A percentile compares a stretch with the other conserved stretches of the same genome.
Evolutionary conservation across 2,113 vertebrate species (phyloP).

Genomic region (Lycaon pictus): DNA sequence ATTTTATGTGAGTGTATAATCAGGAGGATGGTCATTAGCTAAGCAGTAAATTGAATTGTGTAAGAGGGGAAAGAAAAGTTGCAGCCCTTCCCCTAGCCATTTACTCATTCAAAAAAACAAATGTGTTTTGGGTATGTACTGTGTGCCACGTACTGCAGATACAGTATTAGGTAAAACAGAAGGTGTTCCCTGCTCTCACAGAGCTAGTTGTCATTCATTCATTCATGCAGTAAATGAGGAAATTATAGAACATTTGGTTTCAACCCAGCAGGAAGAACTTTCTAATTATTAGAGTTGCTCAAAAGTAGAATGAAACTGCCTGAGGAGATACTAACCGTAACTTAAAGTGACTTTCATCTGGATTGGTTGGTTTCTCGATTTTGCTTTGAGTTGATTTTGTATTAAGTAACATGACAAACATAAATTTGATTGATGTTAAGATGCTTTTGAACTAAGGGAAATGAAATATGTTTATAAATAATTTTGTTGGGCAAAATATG

Average conservation of each 20-base stretch:
- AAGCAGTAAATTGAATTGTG: not conserved
- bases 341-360: constrained; percentile 58
- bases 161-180: not conserved
- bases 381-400: constrained; percentile 54
- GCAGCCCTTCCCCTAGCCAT: not conserved
- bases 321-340: not conserved
- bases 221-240: constrained; percentile 61
- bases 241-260: constrained; percentile 55
- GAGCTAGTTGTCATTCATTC: constrained; percentile 40
- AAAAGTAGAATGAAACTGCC: constrained; percentile 38
- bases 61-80: not conserved
- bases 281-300: constrained; percentile 62
- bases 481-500: not conserved
- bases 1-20: not conserved
- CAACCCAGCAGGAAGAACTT: constrained; percentile 57
- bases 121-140: not conserved
- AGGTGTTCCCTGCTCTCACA: not conserved
- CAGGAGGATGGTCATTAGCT: not conserved
- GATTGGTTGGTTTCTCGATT: constrained; percentile 58
- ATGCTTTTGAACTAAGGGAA: not conserved
- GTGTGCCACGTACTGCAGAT: not conserved
- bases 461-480: constrained; percentile 4
- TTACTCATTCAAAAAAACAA: not conserved
- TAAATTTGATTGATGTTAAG: constrained; percentile 25
- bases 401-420: not conserved